A percentile compares a stretch with the other conserved stretches of the same genome.
These are phyloP conservation scores for Betta splendens DNA, from an alignment of 2,797 vertebrate genomes.

Conservation along the genomic window DNA sequence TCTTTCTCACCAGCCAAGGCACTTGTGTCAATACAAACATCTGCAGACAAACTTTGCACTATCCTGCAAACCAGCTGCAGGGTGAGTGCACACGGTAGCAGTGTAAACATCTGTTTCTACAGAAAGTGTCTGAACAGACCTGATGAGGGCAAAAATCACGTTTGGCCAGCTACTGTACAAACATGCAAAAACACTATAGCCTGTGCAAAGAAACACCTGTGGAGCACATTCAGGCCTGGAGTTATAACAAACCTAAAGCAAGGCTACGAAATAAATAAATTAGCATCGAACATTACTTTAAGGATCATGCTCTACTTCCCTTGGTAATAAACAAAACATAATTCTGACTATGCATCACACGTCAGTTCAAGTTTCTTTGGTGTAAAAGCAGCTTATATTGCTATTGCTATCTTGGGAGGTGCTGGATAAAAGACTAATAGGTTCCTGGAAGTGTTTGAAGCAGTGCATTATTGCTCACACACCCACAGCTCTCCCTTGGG, in stretches of 20 bases:
- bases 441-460: slow-evolving; percentile 31
- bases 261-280: slow-evolving; percentile 39
- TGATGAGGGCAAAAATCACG: slow-evolving; percentile 36
- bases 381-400: slow-evolving; percentile 45
- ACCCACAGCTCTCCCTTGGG: slow-evolving; percentile 9
- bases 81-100: slow-evolving; percentile 67
- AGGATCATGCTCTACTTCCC: slow-evolving; percentile 30
- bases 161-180: slow-evolving; percentile 53
- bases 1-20: slow-evolving; percentile 57
- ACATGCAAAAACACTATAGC: slow-evolving; percentile 39
- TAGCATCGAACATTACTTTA: slow-evolving; percentile 33
- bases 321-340: slow-evolving; percentile 19
- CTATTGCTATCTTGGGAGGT: slow-evolving; percentile 22
- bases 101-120: slow-evolving; percentile 70
- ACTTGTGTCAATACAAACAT: slow-evolving; percentile 65
- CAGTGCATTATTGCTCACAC: slow-evolving; percentile 18
- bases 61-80: slow-evolving; percentile 85
- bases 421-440: slow-evolving; percentile 13
- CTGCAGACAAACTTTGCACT: slow-evolving; percentile 63
- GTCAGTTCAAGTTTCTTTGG: slow-evolving; percentile 67
- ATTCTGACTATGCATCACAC: slow-evolving; percentile 26
- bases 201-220: slow-evolving; percentile 41
- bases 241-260: slow-evolving; percentile 29
- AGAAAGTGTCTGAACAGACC: slow-evolving; percentile 45
- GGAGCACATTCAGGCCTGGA: slow-evolving; percentile 50